Conservation (phyloP, 2,113 vertebrate species). For the Ophiodon elongatus region DNA sequence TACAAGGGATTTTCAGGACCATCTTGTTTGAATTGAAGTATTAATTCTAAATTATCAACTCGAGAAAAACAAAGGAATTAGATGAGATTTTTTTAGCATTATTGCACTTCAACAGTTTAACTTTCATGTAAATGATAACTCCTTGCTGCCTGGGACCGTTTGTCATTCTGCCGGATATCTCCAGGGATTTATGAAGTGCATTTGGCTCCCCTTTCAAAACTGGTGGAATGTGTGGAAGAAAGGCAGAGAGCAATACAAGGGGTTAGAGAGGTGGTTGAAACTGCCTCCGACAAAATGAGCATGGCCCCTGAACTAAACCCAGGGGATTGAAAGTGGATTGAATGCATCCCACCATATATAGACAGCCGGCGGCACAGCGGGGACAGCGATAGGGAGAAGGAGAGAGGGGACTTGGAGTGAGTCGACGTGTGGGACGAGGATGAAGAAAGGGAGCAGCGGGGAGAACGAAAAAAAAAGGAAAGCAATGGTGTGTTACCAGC, state of each 20-base stretch:
- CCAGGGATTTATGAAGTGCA: constrained; percentile 51
- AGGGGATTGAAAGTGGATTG: constrained; percentile 80
- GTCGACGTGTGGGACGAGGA: constrained; percentile 56
- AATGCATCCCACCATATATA: constrained; percentile 76
- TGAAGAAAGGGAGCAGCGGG: constrained; percentile 63
- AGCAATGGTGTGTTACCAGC: constrained; percentile 74
- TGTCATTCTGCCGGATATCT: constrained; percentile 29
- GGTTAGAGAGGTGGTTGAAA: constrained; percentile 66
- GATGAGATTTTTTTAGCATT: constrained; percentile 23
- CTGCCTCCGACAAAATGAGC: constrained; percentile 74
- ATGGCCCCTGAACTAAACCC: constrained; percentile 78
- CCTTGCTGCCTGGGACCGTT: neutral
- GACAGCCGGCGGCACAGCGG: constrained; percentile 45
- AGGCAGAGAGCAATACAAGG: constrained; percentile 60
- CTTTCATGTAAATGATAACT: constrained; percentile 19
- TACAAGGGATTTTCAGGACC: constrained; percentile 52
- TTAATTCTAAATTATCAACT: constrained; percentile 29
- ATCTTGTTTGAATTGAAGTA: constrained; percentile 45
- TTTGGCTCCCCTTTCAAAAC: constrained; percentile 58
- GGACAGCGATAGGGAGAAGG: constrained; percentile 31
- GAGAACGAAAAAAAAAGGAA: constrained; percentile 26
- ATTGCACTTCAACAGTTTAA: constrained; percentile 3
- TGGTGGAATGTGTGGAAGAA: constrained; percentile 53
- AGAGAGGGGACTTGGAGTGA: constrained; percentile 45
- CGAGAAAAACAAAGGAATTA: constrained; percentile 39